Evolutionary conservation across 1,140 invertebrate species (phyloP).

Genomic region (Hetaerina americana): DNA sequence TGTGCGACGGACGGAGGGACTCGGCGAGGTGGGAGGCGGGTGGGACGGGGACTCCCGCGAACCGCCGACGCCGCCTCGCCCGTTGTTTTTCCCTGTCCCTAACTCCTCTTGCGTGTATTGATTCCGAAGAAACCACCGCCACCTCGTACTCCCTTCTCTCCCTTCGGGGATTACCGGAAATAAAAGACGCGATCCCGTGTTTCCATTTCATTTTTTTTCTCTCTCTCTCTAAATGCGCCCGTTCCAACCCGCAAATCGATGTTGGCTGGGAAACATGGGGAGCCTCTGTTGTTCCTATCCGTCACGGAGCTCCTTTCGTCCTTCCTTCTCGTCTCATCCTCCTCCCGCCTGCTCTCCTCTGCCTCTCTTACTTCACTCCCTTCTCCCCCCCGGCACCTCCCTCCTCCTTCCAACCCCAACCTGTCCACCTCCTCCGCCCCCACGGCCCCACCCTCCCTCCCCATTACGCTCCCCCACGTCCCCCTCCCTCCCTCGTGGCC

Average conservation of each 20-base stretch:
- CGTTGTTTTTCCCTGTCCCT: too few relatives aligned
- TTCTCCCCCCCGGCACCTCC: too few relatives aligned
- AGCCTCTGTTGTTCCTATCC: background rate
- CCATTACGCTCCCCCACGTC: too few relatives aligned
- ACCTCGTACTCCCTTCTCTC: background rate
- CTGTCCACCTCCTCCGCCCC: too few relatives aligned
- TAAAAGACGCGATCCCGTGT: background rate
- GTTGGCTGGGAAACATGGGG: background rate
- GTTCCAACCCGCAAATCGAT: background rate
- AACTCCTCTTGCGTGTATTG: background rate
- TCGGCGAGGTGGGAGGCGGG: too few relatives aligned
- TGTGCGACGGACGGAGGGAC: too few relatives aligned
- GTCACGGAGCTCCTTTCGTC: too few relatives aligned
- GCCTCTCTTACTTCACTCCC: background rate
- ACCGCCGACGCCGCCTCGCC: background rate
- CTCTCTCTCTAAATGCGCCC: background rate
- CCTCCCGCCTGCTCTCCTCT: background rate
- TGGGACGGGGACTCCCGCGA: too few relatives aligned
- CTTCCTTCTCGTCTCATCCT: background rate
- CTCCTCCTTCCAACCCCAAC: too few relatives aligned
- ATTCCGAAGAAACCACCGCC: background rate
- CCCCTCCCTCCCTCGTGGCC: too few relatives aligned
- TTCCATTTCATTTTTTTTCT: background rate
- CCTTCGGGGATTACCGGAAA: background rate
- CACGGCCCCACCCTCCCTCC: too few relatives aligned